Evolutionary conservation across 2,888 invertebrate species (phyloP).

Genomic region (Nasonia oneida): DNA sequence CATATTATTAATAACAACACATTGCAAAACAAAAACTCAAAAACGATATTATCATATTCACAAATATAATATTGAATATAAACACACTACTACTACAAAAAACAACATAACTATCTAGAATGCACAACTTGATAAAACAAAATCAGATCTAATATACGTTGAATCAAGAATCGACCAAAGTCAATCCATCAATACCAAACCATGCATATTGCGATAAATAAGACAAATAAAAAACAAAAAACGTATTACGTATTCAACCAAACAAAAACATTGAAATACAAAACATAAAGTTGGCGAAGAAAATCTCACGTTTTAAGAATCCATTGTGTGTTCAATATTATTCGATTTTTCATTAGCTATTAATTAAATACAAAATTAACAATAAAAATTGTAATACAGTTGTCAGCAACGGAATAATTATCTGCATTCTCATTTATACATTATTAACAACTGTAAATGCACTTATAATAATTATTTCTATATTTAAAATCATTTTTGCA

Average conservation of each 20-base stretch:
- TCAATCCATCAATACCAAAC: constrained; percentile 14
- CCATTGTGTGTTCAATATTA: constrained; percentile 8
- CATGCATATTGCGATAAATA: constrained; percentile 40
- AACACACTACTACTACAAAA: not conserved
- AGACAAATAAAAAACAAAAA: constrained; percentile 32
- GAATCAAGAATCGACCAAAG: not conserved
- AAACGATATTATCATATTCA: not conserved
- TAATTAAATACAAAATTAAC: not conserved
- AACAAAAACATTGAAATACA: constrained; percentile 18
- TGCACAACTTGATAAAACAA: constrained; percentile 11
- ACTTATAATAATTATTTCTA: no score
- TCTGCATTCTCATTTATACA: no score
- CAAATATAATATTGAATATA: not conserved
- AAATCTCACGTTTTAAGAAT: constrained; percentile 38
- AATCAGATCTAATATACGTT: not conserved
- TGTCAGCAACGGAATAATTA: no score
- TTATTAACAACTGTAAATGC: no score
- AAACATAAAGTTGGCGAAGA: not conserved
- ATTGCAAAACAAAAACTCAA: not conserved
- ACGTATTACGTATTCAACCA: not conserved
- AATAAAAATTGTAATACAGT: not conserved
- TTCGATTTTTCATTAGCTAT: constrained; percentile 19
- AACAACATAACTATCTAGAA: constrained; percentile 1
- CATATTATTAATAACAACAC: not conserved
- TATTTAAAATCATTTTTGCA: no score